phyloP scores from a whole-genome alignment of 2,113 vertebrate species.

The Panthera uncia region DNA sequence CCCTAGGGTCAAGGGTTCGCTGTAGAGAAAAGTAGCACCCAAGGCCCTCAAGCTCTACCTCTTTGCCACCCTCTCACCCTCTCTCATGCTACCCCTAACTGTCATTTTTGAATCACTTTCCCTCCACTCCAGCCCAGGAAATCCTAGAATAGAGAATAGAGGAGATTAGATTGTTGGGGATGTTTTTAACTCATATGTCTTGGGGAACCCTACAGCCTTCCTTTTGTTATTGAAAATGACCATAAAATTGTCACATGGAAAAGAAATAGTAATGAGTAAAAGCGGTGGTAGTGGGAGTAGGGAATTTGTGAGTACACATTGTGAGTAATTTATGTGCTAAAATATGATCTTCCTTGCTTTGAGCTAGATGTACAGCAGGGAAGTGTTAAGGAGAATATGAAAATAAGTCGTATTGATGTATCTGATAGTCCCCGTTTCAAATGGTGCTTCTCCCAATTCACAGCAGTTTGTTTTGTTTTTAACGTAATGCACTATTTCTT shows the following conservation, averaged over 20 bases:
- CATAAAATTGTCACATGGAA: background rate
- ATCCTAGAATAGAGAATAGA: background rate
- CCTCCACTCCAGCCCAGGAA: background rate
- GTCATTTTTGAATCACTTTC: background rate
- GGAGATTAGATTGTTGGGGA: background rate
- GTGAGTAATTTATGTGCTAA: background rate
- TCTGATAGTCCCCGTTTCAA: background rate
- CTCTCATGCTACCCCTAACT: background rate
- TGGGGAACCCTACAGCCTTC: background rate
- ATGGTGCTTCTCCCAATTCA: background rate
- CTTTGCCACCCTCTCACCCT: background rate
- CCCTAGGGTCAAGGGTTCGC: background rate
- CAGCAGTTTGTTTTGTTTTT: conserved; percentile 4
- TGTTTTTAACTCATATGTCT: background rate
- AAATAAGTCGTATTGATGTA: background rate
- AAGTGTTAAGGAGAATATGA: background rate
- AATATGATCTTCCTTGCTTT: background rate
- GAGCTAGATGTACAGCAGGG: background rate
- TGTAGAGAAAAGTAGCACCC: background rate
- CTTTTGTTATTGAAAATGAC: conserved; percentile 27
- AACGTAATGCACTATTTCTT: background rate
- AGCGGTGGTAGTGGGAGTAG: background rate
- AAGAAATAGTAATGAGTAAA: background rate
- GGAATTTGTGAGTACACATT: background rate
- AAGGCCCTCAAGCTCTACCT: background rate